Evolutionary conservation across 2,797 vertebrate genomes (phyloP).

Genomic region (Poeciliopsis turneri): DNA sequence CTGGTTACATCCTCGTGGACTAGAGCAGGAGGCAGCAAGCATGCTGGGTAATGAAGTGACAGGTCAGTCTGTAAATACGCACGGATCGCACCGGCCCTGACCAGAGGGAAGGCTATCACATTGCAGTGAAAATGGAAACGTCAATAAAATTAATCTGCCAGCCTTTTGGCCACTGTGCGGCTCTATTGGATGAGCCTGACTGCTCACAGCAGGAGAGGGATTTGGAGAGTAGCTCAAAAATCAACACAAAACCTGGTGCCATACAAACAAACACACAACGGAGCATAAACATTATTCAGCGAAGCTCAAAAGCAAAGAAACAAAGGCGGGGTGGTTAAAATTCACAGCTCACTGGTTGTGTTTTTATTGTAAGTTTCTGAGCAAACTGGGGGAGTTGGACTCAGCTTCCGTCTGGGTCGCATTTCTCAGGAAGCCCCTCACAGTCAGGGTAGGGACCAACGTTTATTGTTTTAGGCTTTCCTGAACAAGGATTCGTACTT

Average conservation of each 20-base stretch:
- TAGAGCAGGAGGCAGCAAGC: conserved; percentile 83
- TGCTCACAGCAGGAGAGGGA: conserved; percentile 78
- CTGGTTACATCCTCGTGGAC: conserved; percentile 77
- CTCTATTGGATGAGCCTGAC: conserved; percentile 78
- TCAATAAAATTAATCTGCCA: conserved; percentile 99
- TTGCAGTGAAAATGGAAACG: conserved; percentile 99
- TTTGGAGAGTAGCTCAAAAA: conserved; percentile 73
- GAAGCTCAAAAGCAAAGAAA: conserved; percentile 62
- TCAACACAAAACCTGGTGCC: conserved; percentile 74
- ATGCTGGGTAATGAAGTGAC: conserved; percentile 98
- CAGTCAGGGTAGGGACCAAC: conserved; percentile 85
- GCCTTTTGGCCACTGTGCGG: conserved; percentile 91
- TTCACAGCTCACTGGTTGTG: conserved; percentile 75
- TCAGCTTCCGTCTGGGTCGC: conserved; percentile 81
- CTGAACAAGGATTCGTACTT: conserved; percentile 97
- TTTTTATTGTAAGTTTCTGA: conserved; percentile 77
- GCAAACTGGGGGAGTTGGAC: conserved; percentile 71
- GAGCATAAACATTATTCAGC: conserved; percentile 74
- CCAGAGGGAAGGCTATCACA: conserved; percentile 90
- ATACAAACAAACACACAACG: conserved; percentile 72
- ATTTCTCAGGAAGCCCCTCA: conserved; percentile 89
- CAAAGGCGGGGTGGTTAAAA: conserved; percentile 62
- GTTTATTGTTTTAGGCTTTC: conserved; percentile 99
- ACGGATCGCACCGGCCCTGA: conserved; percentile 89
- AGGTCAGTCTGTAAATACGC: conserved; percentile 98